Evolutionary conservation across 2,113 vertebrate genomes (phyloP).

Genomic region (Steatornis caripensis): DNA sequence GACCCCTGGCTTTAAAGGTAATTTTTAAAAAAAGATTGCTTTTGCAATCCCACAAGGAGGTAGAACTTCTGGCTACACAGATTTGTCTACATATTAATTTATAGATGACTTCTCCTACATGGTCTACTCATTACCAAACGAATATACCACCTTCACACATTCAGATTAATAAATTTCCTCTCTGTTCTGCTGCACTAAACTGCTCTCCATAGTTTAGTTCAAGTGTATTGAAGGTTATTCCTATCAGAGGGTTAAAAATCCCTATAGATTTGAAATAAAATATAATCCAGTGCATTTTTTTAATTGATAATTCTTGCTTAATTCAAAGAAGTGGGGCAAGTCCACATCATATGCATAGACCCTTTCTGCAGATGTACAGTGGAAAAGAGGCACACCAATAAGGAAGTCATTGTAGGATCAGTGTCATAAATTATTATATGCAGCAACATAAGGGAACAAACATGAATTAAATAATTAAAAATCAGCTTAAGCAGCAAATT

Average conservation of each 20-base stretch:
- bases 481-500: neutral
- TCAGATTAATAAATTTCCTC: neutral
- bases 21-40: neutral
- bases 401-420: neutral
- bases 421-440: neutral
- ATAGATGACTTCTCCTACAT: neutral
- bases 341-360: neutral
- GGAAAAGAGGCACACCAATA: neutral
- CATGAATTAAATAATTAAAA: slow-evolving; percentile 51
- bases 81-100: neutral
- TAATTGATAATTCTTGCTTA: neutral
- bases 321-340: neutral
- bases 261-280: neutral
- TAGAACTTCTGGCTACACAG: neutral
- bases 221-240: neutral
- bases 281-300: neutral
- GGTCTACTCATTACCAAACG: neutral
- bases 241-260: neutral
- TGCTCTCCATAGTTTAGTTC: neutral
- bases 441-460: neutral
- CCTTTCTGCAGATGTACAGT: neutral
- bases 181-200: neutral
- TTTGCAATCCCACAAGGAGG: neutral
- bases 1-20: neutral
- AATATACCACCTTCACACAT: neutral